Percentiles rank a stretch among this genome's conserved stretches.
Evolutionary conservation across 1,140 invertebrate species (phyloP).

Genomic region (Drosophila melanica): DNA sequence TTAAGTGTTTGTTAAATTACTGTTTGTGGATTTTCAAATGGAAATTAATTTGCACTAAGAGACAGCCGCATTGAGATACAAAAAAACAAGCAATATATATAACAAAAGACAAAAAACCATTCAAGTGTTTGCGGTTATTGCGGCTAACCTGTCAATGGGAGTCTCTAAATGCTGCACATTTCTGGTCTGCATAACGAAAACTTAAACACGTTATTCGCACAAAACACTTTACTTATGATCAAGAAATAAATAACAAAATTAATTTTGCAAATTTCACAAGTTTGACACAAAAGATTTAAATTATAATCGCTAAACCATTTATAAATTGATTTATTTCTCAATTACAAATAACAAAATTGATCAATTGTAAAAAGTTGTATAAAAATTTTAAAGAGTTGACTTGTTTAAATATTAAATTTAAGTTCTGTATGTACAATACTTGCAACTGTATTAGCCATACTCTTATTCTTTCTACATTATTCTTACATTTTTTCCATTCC

Average conservation of each 20-base stretch:
- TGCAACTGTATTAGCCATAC: too few species aligned
- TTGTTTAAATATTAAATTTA: too few species aligned
- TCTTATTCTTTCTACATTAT: background rate
- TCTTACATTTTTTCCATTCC: background rate
- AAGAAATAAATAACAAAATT: too few species aligned
- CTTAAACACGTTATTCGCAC: too few species aligned
- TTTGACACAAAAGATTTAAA: too few species aligned
- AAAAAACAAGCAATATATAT: background rate
- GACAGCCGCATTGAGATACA: constrained; percentile 5
- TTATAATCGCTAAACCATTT: too few species aligned
- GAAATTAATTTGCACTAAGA: constrained; percentile 64
- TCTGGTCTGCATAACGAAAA: background rate
- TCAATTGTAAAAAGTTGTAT: background rate
- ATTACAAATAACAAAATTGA: background rate
- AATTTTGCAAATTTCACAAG: too few species aligned
- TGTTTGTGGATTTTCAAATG: constrained; percentile 69
- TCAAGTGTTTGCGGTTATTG: constrained; percentile 27
- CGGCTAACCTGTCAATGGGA: background rate
- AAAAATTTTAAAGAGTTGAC: too few species aligned
- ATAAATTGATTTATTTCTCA: background rate
- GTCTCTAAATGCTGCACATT: background rate
- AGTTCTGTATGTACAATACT: too few species aligned
- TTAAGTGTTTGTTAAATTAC: constrained; percentile 79
- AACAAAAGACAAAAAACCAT: constrained; percentile 3
- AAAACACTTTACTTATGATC: too few species aligned